phyloP scores from a whole-genome alignment of 2,113 vertebrate genomes.

The Regulus satrapa region DNA sequence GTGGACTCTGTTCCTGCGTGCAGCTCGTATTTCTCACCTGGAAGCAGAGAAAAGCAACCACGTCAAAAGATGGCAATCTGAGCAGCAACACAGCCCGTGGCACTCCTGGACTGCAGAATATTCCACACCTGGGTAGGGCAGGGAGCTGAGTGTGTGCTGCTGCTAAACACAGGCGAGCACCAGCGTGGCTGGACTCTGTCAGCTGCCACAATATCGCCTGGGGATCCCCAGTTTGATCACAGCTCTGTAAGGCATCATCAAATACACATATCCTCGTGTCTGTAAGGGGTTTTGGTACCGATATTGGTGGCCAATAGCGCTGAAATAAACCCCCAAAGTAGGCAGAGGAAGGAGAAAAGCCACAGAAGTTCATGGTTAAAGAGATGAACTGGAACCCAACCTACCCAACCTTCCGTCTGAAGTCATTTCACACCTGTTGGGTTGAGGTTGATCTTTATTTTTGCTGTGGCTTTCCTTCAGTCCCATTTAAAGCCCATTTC shows the following conservation, averaged over 20 bases:
- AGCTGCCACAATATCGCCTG: neutral
- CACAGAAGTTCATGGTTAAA: neutral
- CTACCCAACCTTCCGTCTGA: neutral
- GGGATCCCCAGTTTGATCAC: neutral
- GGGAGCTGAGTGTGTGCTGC: neutral
- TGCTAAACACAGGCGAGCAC: neutral
- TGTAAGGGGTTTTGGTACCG: neutral
- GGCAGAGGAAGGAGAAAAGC: neutral
- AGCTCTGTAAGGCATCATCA: neutral
- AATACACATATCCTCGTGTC: neutral
- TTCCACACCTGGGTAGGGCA: fast-evolving
- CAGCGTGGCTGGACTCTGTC: neutral
- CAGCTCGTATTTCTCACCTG: constrained; percentile 87
- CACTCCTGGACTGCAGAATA: neutral
- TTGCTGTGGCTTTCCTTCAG: neutral
- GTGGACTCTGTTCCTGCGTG: constrained; percentile 86
- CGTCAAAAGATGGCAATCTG: neutral
- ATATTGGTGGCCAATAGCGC: neutral
- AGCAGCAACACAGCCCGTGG: neutral
- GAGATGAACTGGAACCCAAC: neutral
- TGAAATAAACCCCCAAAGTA: neutral
- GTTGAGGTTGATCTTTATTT: neutral
- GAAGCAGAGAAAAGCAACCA: neutral
- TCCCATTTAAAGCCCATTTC: neutral
- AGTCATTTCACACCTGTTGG: neutral